Conservation (phyloP, 1,140 invertebrate genomes). For the Dysdera silvatica region DNA sequence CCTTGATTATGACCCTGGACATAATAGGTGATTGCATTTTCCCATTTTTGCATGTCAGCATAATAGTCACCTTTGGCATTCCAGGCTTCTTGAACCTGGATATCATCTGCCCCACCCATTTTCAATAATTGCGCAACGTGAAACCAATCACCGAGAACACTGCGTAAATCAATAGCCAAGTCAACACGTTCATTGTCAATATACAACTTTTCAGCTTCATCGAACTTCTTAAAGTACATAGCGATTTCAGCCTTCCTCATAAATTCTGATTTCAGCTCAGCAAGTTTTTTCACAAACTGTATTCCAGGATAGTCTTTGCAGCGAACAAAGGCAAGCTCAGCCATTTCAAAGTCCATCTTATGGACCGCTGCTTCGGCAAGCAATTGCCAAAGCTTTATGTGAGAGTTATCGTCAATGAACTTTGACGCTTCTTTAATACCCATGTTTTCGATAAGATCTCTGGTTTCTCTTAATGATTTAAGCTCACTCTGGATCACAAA, state of each 20-base stretch:
- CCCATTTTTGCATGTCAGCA: conserved; percentile 81
- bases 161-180: conserved; percentile 76
- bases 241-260: conserved; percentile 81
- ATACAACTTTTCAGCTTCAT: conserved; percentile 87
- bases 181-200: conserved; percentile 81
- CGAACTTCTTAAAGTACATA: conserved; percentile 83
- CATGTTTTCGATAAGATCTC: conserved; percentile 80
- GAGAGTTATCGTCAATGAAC: conserved; percentile 93
- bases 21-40: conserved; percentile 73
- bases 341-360: conserved; percentile 74
- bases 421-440: conserved; percentile 81
- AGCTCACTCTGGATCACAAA: conserved; percentile 77
- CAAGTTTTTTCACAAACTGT: conserved; percentile 77
- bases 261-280: conserved; percentile 49
- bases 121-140: conserved; percentile 71
- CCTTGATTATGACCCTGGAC: conserved; percentile 74
- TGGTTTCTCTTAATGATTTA: conserved; percentile 83
- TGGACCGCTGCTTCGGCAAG: conserved; percentile 84
- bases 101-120: conserved; percentile 51
- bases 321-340: conserved; percentile 89
- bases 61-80: conserved; percentile 86
- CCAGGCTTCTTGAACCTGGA: conserved; percentile 75
- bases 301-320: conserved; percentile 72
- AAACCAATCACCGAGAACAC: conserved; percentile 90
- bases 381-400: conserved; percentile 82